phyloP scores from a whole-genome alignment of 2,797 vertebrate species.

The Falco berigora region DNA sequence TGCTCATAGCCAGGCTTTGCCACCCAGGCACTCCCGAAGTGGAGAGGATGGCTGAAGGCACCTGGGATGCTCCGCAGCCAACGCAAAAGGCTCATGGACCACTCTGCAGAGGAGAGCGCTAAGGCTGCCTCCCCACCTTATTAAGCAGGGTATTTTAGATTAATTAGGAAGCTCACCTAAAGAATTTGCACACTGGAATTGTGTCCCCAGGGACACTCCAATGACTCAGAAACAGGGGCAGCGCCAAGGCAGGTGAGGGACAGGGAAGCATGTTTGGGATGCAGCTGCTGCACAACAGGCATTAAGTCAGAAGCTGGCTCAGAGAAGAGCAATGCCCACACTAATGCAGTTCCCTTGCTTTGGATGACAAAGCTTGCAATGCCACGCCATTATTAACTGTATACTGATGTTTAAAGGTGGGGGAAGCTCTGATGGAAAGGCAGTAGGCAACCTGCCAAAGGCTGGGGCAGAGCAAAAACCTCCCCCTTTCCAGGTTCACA shows the following conservation, averaged over 20 bases:
- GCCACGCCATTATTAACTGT: rapidly evolving
- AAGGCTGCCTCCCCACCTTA: neutral
- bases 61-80: neutral
- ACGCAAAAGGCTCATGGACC: neutral
- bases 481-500: neutral
- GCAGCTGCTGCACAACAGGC: rapidly evolving
- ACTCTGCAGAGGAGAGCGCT: neutral
- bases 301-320: neutral
- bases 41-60: neutral
- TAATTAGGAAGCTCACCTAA: neutral
- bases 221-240: neutral
- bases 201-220: neutral
- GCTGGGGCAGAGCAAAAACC: neutral
- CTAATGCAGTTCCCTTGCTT: neutral
- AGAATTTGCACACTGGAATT: neutral
- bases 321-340: neutral
- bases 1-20: neutral
- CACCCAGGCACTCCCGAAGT: rapidly evolving
- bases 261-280: rapidly evolving
- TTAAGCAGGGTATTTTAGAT: neutral
- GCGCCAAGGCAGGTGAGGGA: neutral
- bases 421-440: neutral
- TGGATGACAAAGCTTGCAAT: too few relatives aligned
- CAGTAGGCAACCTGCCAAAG: neutral
- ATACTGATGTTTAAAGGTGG: neutral